Base-by-base conservation (phyloP, 2,797 vertebrate genomes). In the Melanotaenia trifasciata region DNA sequence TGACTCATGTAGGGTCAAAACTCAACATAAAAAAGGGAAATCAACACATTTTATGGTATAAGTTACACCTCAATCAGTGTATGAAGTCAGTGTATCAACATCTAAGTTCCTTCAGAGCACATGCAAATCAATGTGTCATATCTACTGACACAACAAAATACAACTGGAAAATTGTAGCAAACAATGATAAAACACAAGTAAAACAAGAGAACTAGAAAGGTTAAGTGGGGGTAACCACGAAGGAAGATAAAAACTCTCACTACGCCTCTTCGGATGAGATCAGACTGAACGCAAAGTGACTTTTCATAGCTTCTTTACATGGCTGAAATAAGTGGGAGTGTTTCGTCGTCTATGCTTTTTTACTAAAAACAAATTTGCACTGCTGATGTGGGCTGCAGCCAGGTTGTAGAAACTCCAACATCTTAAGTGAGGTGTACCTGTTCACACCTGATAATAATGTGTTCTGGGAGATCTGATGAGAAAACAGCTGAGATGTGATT, bases 91-190 rank as follows among this genome's bases (percentile, higher is more conserved):
- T 89, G 87, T 88, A 78, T 53, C 57, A 76, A 85, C 86, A 74
- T 78, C 64, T 10, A 80, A 68, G 68, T 71, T 87, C 58, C 74
- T 75, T 83, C 76, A 87, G 72, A 88, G 62, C 58, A 85, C 90
- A 90, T 80, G 78, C 90, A 93, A 86, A 90, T 78, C 67, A 81
- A 90, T 82, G 58, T 70, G 85, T 78, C 54, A 80, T 79, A 83
- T 72, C 64, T 87, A 84, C 67, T 53, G 66, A 80, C 69, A 66
- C 57, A 80, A 76, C 66, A 62, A 79, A 83, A 72, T 67, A 88
- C 78, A 88, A 92, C 81, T 62, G 54, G 56, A 20, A 62, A 66
- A 63, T 83, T 87, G 61, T 70, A 90, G 82, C 62, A 87, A 77
- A 87, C 77, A 79, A 84, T 74, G 33, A 69, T 76, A 79, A 90